Base-by-base conservation (phyloP, 1,140 invertebrate genomes). In the Zophobas atratus region DNA sequence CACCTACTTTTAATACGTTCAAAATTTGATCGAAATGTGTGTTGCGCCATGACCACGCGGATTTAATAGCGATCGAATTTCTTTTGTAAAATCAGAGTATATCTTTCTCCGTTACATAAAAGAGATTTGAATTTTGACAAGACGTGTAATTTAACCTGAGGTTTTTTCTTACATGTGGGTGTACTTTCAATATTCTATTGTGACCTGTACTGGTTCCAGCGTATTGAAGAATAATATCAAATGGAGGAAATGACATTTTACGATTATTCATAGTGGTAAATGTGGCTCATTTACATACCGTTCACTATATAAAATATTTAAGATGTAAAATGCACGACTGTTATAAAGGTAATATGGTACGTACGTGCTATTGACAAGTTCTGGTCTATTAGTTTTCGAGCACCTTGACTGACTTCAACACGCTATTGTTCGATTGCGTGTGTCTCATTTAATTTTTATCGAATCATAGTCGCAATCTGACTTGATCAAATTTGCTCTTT, bases 301-400 rank as follows among this genome's bases (percentile, higher is more conserved):
- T 67, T 67, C 60, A 32, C 60, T 34, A 32, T 20, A 43, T 67
- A 67, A 67, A 67, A 33, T 63, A 34, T 5, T 33, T n/a, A 43
- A 63, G 35, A 5, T 43, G 60, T 41, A 67, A 67, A 67, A 43
- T 43, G 38, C 35, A 67, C 38, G 20, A 67, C 43, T 41, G 20
- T 20, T 67, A 39, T 60, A 60, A 67, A 67, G 20, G 39, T 38
- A 67, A 67, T 67, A 67, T 43, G 39, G n/a, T n/a, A 43, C 60
- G 60, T 67, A 67, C 60, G 60, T 67, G 60, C 60, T 67, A 43
- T 67, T 67, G 60, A 67, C 39, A 67, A 43, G 60, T 67, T 67
- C 60, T 67, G 60, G 60, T 67, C 60, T 20, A 67, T 67, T 67
- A 67, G 60, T 41, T 67, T 8, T 41, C 60, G 60, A 67, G 60